phyloP scores from a whole-genome alignment of 2,888 invertebrate genomes.

The Hydriomena furcata region DNA sequence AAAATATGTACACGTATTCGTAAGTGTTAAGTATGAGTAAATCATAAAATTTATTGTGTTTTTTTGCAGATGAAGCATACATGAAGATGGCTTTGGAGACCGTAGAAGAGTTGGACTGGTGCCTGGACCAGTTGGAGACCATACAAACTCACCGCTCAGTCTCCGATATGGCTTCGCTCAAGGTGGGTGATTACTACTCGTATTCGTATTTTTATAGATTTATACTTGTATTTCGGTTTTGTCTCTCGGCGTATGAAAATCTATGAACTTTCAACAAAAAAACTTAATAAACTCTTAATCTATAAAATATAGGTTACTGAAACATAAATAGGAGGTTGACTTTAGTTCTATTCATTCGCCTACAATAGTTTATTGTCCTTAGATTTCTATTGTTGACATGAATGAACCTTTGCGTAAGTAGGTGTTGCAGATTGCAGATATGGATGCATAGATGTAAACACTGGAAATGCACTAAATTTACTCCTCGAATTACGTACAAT shows the following conservation, averaged over 20 bases:
- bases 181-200: conserved; percentile 86
- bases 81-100: conserved; percentile 97
- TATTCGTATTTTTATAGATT: not conserved
- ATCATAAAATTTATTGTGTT: not conserved
- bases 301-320: no score
- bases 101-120: conserved; percentile 99
- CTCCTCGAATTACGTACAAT: no score
- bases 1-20: not conserved
- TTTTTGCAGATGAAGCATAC: conserved; percentile 92
- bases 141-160: conserved; percentile 99
- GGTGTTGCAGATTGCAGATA: not conserved
- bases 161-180: conserved; percentile 99
- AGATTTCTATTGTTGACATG: conserved; percentile 24
- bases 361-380: conserved; percentile 30
- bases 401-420: conserved; percentile 21
- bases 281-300: no score
- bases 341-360: conserved; percentile 12
- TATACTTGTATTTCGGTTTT: not conserved
- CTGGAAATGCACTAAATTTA: no score
- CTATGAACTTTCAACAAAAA: no score
- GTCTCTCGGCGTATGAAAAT: conserved; percentile 19
- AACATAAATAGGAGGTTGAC: not conserved
- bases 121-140: conserved; percentile 99
- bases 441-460: no score
- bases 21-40: not conserved